phyloP scores from a whole-genome alignment of 2,888 invertebrate species.

The Chromoteleia sp. region DNA sequence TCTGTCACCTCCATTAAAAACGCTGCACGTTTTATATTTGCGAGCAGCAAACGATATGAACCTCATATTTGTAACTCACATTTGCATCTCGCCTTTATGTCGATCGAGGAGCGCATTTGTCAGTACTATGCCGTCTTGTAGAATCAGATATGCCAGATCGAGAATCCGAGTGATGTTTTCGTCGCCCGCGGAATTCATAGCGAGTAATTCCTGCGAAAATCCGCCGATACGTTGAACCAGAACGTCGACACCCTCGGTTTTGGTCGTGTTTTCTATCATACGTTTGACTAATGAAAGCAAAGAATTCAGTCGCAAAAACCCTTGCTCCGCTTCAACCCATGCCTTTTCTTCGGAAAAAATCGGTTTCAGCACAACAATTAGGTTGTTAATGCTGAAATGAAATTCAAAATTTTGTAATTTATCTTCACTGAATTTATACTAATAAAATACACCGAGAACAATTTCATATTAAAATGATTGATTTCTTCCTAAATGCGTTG shows the following conservation, averaged over 20 bases:
- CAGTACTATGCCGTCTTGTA: constrained; percentile 76
- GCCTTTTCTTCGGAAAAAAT: constrained; percentile 75
- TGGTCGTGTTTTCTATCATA: constrained; percentile 39
- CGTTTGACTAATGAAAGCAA: constrained; percentile 75
- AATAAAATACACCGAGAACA: no score
- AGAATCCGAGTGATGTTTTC: constrained; percentile 74
- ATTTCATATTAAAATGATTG: no score
- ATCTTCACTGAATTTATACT: no score
- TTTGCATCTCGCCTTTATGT: constrained; percentile 73
- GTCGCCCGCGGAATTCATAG: constrained; percentile 24
- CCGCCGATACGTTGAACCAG: constrained; percentile 22
- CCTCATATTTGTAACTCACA: constrained; percentile 73
- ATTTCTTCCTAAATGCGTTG: no score
- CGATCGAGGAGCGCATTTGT: constrained; percentile 75
- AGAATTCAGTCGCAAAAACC: constrained; percentile 74
- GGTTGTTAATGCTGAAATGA: constrained; percentile 75
- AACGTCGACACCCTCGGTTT: constrained; percentile 1
- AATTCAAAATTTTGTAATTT: no score
- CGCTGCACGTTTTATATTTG: constrained; percentile 46
- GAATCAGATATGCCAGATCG: constrained; percentile 74
- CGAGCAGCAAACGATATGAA: constrained; percentile 7
- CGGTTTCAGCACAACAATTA: constrained; percentile 75
- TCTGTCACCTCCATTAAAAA: constrained; percentile 10
- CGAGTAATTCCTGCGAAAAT: constrained; percentile 25
- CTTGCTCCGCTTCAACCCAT: constrained; percentile 75